Percentiles rank a stretch among this genome's conserved stretches.
Conservation (phyloP, 35 echinoderm and acorn worm genomes). For the Heliocidaris tuberculata region DNA sequence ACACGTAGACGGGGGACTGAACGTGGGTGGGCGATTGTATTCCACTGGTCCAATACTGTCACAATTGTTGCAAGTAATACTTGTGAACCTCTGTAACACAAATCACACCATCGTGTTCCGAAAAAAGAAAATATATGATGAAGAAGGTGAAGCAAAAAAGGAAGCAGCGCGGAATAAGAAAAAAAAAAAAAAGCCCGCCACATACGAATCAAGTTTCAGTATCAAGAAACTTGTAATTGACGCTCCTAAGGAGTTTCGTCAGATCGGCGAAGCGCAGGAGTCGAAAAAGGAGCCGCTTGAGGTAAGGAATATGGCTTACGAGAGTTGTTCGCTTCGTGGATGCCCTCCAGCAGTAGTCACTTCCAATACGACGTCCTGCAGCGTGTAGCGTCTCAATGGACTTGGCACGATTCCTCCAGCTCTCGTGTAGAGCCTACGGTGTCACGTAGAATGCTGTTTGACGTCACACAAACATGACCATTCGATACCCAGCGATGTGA, state of each 20-base stretch:
- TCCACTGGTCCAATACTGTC: conserved; percentile 36
- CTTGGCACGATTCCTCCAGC: background rate
- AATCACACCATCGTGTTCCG: background rate
- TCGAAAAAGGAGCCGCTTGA: background rate
- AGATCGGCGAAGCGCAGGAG: background rate
- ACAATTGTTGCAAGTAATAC: conserved; percentile 18
- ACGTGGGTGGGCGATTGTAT: conserved; percentile 31
- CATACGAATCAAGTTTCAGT: background rate
- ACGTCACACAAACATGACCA: background rate
- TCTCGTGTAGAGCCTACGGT: background rate
- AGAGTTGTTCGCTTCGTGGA: background rate
- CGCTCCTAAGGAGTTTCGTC: background rate
- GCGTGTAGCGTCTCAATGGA: conserved; percentile 21
- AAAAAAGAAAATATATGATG: background rate
- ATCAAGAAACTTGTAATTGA: background rate
- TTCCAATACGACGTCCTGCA: conserved; percentile 7
- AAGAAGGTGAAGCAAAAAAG: background rate
- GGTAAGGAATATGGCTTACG: background rate
- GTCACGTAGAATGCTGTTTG: background rate
- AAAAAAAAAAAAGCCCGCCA: background rate
- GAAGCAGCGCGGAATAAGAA: conserved; percentile 14
- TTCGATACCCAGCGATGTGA: background rate
- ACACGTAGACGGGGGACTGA: background rate
- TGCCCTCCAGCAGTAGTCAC: background rate
- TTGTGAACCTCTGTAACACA: conserved; percentile 21